Base-by-base conservation (phyloP, 2,113 vertebrate species). In the Grantiella picta region DNA sequence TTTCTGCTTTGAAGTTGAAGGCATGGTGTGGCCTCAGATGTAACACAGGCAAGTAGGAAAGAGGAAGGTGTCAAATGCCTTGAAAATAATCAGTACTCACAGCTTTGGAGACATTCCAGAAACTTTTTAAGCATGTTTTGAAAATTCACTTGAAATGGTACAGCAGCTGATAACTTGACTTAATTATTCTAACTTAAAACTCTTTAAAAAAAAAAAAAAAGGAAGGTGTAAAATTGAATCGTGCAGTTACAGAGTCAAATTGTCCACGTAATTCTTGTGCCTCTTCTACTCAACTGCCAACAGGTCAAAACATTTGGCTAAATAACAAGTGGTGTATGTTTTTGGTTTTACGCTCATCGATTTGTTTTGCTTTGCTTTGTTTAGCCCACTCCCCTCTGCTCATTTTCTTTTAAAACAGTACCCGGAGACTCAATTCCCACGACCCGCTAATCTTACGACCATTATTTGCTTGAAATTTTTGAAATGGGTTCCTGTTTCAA, bases 281-380 rank as follows among this genome's bases (percentile, higher is more conserved):
- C 29, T 75, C 49, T 63, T 86, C 50, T 59, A 8, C 19, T 81
- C 22, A 29, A 33, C 14, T 44, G 56, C 45, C 35, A 82, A 52
- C 44, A 83, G 52, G 52, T 92, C 63, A 59, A 16, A 89, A 60
- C 75, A 47, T 69, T 80, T 81, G 93, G 57, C 72, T 77, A 59
- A 91, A 31, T 63, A 95, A 72, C 64, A 79, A 42, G 77, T 2
- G 1, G 49, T 56, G 31, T 81, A 27, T 52, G 73, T 77, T 86
- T 63, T 75, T 93, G 82, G 44, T 33, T 90, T 95, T 81, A 56
- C 28, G 28, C 92, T 94, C 92, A 87, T 82, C 6, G n/a, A 93
- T 95, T 95, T 93, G 97, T 94, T 97, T 92, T 78, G 50, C 83
- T 52, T 86, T 95, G 73, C 85, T 86, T 94, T 93, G 86, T 90